Conservation (phyloP, 2,797 vertebrate species). For the Dipus sagitta region DNA sequence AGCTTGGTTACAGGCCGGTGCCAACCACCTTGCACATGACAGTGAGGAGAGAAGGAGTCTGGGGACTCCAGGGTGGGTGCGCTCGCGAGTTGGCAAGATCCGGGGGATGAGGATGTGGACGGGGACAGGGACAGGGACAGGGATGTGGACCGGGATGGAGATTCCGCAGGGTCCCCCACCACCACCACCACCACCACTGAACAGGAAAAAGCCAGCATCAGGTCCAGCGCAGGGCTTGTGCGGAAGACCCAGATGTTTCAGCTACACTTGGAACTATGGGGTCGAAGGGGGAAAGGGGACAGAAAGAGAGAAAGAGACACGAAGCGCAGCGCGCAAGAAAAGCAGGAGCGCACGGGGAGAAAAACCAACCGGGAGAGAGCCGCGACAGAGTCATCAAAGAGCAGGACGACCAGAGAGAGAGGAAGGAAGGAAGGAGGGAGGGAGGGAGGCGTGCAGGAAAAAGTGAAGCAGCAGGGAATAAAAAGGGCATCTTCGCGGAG, state of each 20-base stretch:
- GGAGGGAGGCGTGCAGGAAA: background rate
- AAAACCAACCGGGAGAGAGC: background rate
- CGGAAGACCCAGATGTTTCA: background rate
- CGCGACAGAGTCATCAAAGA: background rate
- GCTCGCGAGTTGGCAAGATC: too few relatives aligned
- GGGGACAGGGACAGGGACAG: too few relatives aligned
- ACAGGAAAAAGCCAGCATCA: background rate
- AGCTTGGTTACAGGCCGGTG: background rate
- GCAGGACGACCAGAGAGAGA: rapidly evolving
- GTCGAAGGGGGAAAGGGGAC: background rate
- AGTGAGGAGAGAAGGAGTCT: background rate
- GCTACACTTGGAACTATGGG: too few relatives aligned
- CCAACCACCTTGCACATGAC: too few relatives aligned
- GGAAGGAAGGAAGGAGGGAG: background rate
- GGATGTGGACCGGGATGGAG: too few relatives aligned
- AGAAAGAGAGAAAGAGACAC: background rate
- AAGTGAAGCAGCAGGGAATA: background rate
- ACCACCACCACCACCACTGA: too few relatives aligned
- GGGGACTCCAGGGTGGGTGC: background rate
- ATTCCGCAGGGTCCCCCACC: too few relatives aligned
- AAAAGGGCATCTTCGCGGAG: background rate
- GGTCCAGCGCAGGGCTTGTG: background rate
- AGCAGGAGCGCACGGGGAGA: background rate
- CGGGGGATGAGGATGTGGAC: too few relatives aligned
- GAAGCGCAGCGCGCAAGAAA: background rate